These are phyloP conservation scores for Palloptera scutellata DNA, from an alignment of 2,888 invertebrate species.

Conservation along the genomic window DNA sequence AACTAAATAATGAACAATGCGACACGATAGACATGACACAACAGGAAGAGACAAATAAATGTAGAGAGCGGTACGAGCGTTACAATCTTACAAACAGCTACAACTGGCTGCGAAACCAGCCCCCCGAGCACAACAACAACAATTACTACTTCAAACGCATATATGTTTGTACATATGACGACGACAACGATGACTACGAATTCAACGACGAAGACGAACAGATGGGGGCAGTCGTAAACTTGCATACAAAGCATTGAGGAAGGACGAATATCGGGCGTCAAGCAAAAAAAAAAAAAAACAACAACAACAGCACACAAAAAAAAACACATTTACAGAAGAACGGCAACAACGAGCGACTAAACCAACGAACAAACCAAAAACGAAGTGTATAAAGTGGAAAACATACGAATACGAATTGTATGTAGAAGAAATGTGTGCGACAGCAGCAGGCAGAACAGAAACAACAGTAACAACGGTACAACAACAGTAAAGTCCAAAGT, in stretches of 20 bases:
- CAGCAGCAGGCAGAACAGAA: not conserved
- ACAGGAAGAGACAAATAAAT: not conserved
- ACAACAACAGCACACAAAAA: not conserved
- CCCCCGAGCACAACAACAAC: not conserved
- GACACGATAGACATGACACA: slow-evolving; percentile 8
- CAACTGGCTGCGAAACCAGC: no score
- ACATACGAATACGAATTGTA: not conserved
- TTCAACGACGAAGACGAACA: slow-evolving; percentile 35
- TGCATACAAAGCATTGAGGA: slow-evolving; percentile 23
- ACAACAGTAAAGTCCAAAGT: slow-evolving; percentile 37
- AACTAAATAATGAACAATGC: slow-evolving; percentile 21
- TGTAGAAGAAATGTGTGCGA: not conserved
- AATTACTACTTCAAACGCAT: not conserved
- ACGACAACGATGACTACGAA: slow-evolving; percentile 22
- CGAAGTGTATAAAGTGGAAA: not conserved
- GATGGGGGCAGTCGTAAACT: slow-evolving; percentile 12
- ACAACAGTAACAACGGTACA: not conserved
- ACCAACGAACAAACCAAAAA: not conserved
- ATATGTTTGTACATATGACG: not conserved
- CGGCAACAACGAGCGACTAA: slow-evolving; percentile 2
- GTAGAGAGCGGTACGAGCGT: not conserved
- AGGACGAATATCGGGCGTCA: slow-evolving; percentile 29
- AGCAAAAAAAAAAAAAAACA: slow-evolving; percentile 14
- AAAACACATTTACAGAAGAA: not conserved
- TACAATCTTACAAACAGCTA: not conserved